Evolutionary conservation across 2,113 vertebrate genomes (phyloP).

Genomic region (Motacilla tschutschensis): DNA sequence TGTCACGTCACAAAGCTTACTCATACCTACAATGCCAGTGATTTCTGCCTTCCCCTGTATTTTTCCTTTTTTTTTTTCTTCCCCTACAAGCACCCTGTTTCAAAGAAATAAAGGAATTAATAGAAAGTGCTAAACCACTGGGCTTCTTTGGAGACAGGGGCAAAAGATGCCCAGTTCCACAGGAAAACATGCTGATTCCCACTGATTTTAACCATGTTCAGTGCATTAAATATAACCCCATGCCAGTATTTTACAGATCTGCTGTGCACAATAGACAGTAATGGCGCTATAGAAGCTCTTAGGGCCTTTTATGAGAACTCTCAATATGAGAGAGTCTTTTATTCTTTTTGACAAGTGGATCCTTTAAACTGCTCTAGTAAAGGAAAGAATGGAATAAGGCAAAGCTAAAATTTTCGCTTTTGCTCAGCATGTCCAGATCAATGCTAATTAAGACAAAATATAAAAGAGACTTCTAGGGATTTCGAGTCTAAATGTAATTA

Average conservation of each 20-base stretch:
- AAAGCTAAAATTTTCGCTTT: slow-evolving; percentile 30
- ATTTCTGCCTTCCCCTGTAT: neutral
- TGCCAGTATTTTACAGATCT: slow-evolving; percentile 15
- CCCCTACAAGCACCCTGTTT: neutral
- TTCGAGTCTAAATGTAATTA: slow-evolving; percentile 28
- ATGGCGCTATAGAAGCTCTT: slow-evolving; percentile 2
- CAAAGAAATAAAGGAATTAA: slow-evolving; percentile 12
- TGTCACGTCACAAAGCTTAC: neutral
- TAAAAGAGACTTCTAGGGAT: slow-evolving; percentile 5
- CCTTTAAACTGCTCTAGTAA: slow-evolving; percentile 34
- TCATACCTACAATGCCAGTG: neutral
- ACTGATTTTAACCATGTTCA: slow-evolving; percentile 12
- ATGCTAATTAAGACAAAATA: slow-evolving; percentile 30
- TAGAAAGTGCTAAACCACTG: neutral
- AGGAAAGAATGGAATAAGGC: slow-evolving; percentile 18
- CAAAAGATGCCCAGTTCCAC: slow-evolving; percentile 4
- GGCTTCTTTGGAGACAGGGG: neutral
- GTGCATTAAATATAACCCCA: neutral
- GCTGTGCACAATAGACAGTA: slow-evolving; percentile 27
- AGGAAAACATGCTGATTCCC: slow-evolving; percentile 39
- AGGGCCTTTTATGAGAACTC: slow-evolving; percentile 44
- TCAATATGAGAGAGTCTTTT: slow-evolving; percentile 33
- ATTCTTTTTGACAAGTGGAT: slow-evolving; percentile 50
- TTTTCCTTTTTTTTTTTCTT: neutral
- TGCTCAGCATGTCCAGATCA: slow-evolving; percentile 17